Conservation (phyloP, 2,113 vertebrate genomes). For the Urocynchramus pylzowi region DNA sequence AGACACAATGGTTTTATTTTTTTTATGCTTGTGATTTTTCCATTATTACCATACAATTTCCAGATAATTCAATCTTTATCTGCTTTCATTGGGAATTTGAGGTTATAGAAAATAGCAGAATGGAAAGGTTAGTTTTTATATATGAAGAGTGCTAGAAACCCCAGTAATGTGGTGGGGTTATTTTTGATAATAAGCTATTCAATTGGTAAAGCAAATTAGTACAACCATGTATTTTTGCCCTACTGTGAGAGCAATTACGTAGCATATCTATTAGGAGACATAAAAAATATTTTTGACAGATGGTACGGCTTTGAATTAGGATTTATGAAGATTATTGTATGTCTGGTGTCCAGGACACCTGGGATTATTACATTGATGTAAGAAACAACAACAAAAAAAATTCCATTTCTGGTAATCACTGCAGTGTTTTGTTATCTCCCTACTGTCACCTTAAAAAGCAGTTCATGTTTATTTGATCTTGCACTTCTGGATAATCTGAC, state of each 20-base stretch:
- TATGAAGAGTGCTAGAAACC: background rate
- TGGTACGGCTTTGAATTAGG: constrained; percentile 66
- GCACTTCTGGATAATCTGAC: constrained; percentile 18
- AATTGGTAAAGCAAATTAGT: constrained; percentile 34
- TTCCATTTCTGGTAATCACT: constrained; percentile 35
- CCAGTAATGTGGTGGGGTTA: background rate
- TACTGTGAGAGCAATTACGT: constrained; percentile 32
- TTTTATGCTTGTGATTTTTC: background rate
- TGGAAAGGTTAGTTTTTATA: background rate
- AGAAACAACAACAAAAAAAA: constrained; percentile 31
- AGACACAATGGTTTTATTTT: background rate
- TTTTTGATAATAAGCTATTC: constrained; percentile 22
- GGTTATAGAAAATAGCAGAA: background rate
- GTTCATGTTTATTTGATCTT: constrained; percentile 38
- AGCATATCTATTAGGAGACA: constrained; percentile 38
- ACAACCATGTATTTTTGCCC: background rate
- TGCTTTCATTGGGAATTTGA: background rate
- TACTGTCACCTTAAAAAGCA: constrained; percentile 49
- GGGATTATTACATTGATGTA: constrained; percentile 60
- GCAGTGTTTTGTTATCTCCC: constrained; percentile 37
- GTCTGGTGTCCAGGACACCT: constrained; percentile 55
- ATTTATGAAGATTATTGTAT: constrained; percentile 73
- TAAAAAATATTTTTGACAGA: constrained; percentile 71
- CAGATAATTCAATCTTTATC: background rate
- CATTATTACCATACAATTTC: background rate